A percentile compares a stretch with the other conserved stretches of the same genome.
Evolutionary conservation across 2,113 vertebrate genomes (phyloP).

Genomic region (Gobius niger): DNA sequence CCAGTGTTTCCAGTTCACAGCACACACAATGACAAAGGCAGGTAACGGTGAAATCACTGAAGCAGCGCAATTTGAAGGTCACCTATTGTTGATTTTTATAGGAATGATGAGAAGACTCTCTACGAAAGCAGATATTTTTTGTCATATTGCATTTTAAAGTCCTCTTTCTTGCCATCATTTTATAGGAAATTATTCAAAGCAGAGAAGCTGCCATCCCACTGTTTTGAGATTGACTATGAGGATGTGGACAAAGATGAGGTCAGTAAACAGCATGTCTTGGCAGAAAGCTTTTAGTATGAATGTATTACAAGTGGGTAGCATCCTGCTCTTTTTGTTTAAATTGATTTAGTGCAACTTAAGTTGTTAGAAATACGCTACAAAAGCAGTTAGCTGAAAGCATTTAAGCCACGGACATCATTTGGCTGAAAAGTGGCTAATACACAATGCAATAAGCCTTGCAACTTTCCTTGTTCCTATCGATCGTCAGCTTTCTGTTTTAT

Average conservation of each 20-base stretch:
- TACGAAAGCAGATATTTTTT: neutral
- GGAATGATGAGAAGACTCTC: slow-evolving; percentile 21
- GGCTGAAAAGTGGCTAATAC: slow-evolving; percentile 17
- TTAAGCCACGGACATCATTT: slow-evolving; percentile 32
- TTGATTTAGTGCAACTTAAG: slow-evolving; percentile 39
- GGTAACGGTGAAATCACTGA: slow-evolving; percentile 45
- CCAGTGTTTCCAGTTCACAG: slow-evolving; percentile 49
- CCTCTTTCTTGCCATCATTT: slow-evolving; percentile 17
- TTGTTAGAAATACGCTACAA: slow-evolving; percentile 40
- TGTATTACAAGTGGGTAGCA: slow-evolving; percentile 33
- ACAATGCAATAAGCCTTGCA: slow-evolving; percentile 14
- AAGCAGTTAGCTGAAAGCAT: slow-evolving; percentile 26
- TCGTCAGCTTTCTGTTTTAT: slow-evolving; percentile 19
- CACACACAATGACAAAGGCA: slow-evolving; percentile 57
- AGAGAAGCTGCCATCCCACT: slow-evolving; percentile 94
- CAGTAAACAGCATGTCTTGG: slow-evolving; percentile 56
- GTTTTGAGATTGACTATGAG: slow-evolving; percentile 97
- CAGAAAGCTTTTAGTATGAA: slow-evolving; percentile 39
- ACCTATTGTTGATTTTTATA: slow-evolving; percentile 54
- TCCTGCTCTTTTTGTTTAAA: slow-evolving; percentile 35
- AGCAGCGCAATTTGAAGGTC: slow-evolving; percentile 27
- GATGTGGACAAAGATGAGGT: slow-evolving; percentile 98
- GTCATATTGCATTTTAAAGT: slow-evolving; percentile 15
- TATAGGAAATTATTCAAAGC: slow-evolving; percentile 85
- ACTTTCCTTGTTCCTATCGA: slow-evolving; percentile 33